A percentile compares a stretch with the other conserved stretches of the same genome.
These are phyloP conservation scores for Hippocampus comes DNA, from an alignment of 2,113 vertebrate genomes.

Conservation along the genomic window DNA sequence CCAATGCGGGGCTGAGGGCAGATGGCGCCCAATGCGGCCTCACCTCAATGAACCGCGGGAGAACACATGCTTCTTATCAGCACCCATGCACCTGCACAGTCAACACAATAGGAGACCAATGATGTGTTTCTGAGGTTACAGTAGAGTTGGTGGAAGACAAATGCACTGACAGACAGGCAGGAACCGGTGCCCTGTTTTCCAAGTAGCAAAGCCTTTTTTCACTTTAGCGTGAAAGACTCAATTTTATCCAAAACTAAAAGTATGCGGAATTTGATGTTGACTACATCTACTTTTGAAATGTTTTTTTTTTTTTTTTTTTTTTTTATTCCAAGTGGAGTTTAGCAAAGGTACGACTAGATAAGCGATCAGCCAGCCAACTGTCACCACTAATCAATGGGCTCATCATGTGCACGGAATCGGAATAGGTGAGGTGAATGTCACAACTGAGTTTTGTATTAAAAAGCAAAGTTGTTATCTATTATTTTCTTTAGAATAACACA, in stretches of 20 bases:
- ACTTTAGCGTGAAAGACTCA: neutral
- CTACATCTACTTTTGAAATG: constrained; percentile 23
- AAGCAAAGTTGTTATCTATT: constrained; percentile 19
- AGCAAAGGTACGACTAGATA: constrained; percentile 39
- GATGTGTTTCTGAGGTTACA: constrained; percentile 21
- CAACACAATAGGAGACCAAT: constrained; percentile 47
- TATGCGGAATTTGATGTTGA: constrained; percentile 25
- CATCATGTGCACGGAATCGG: constrained; percentile 38
- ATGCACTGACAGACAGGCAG: neutral
- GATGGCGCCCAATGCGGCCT: constrained; percentile 43
- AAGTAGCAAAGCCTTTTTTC: neutral
- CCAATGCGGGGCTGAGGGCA: constrained; percentile 55
- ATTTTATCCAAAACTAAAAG: neutral
- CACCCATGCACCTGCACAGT: constrained; percentile 63
- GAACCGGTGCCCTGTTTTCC: neutral
- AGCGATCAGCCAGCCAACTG: constrained; percentile 35
- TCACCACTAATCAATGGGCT: constrained; percentile 29
- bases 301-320: constrained; percentile 29
- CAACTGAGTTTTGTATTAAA: constrained; percentile 19
- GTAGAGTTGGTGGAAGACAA: neutral
- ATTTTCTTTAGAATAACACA: neutral
- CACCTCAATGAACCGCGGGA: constrained; percentile 58
- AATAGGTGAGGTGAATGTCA: constrained; percentile 2
- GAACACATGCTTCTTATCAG: constrained; percentile 63
- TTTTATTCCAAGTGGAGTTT: constrained; percentile 25